Evolutionary conservation across 2,888 invertebrate species (phyloP), one percentile per base, ranked within the genome.

Genomic region (Campoplex capitator): DNA sequence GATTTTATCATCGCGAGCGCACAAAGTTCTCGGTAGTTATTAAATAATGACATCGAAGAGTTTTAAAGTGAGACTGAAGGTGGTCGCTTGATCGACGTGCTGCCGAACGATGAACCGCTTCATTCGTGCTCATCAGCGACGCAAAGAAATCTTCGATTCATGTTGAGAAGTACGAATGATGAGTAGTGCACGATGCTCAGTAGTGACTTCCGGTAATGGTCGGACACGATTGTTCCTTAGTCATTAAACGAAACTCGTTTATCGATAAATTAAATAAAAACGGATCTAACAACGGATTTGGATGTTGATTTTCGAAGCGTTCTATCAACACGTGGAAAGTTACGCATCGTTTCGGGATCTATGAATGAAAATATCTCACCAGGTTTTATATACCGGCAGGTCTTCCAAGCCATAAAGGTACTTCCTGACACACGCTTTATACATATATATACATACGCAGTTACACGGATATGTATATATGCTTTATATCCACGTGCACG

Each of bases 341-440:
- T 90, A 77, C 83, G 91, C 92, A 92, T 91, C 93, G 91, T 92
- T 91, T 90, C 90, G 13, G 89, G 90, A 91, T 91, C 92, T 91
- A 92, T 93, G 93, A 93, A 93, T 93, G 93, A 90, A 93, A 93
- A 93, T 93, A 93, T 92, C 91, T 91, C 91, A 91, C 90, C 84
- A 91, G 92, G 92, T 93, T 93, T 93, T 92, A 90, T 88, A 90
- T 89, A 90, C 90, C 90, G 90, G 90, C 92, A 91, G 93, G 93
- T 93, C 93, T 93, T 92, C 93, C 92, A 92, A 93, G 93, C 93
- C 93, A 93, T 93, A 93, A 93, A 93, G 93, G 93, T 93, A 93
- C 92, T 89, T 92, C 89, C 88, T 89, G 88, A 89, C 91, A 90
- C 88, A 89, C 88, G 82, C 90, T 90, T 86, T 90, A 70, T 73